These are phyloP conservation scores for Mesaphorura yosii DNA, from an alignment of 1,140 invertebrate genomes.

Conservation along the genomic window DNA sequence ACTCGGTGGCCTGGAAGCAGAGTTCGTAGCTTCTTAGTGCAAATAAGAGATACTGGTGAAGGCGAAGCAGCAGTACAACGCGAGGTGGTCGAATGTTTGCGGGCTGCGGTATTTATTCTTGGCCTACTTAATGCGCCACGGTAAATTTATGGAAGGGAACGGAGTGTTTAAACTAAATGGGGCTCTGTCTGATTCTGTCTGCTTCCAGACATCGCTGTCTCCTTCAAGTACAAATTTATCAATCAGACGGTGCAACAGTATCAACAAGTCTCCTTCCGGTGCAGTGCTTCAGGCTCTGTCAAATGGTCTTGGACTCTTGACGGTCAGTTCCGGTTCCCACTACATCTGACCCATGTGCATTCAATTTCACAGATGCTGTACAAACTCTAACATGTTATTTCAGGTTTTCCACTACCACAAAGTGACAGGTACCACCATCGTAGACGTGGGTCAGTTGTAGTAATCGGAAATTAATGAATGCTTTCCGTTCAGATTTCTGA, in stretches of 20 bases:
- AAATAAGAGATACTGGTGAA: no score
- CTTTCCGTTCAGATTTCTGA: slow-evolving; percentile 41
- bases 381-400: no score
- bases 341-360: no score
- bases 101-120: not conserved
- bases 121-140: not conserved
- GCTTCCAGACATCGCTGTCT: not conserved
- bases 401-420: slow-evolving; percentile 45
- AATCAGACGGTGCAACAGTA: not conserved
- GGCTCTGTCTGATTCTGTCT: not conserved
- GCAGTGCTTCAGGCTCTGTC: not conserved
- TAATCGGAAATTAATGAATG: no score
- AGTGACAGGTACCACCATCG: slow-evolving; percentile 45
- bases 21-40: no score
- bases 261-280: not conserved
- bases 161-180: not conserved
- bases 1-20: no score
- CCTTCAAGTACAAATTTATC: not conserved
- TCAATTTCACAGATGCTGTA: no score
- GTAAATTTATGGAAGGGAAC: not conserved
- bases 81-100: not conserved
- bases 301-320: not conserved
- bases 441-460: no score
- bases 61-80: no score
- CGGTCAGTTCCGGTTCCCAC: no score